A percentile compares a stretch with the other conserved stretches of the same genome.
Conservation (phyloP, 2,888 invertebrate genomes). For the Drosophila pullipes region DNA sequence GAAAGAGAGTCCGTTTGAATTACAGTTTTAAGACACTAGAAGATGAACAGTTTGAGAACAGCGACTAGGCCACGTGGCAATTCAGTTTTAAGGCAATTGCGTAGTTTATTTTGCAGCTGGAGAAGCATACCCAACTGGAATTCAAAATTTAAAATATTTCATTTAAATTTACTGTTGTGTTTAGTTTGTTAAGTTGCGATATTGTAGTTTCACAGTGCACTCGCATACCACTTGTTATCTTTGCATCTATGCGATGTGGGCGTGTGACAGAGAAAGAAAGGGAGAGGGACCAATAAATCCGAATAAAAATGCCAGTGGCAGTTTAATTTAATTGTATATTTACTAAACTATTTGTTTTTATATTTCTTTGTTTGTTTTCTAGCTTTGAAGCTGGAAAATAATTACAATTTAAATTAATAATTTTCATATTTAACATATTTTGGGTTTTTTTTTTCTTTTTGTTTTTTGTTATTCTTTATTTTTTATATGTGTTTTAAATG, state of each 20-base stretch:
- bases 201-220: background rate
- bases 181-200: background rate
- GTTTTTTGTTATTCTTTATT: slow-evolving; percentile 11
- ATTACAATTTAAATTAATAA: slow-evolving; percentile 34
- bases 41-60: background rate
- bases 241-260: background rate
- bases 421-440: slow-evolving; percentile 56
- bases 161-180: background rate
- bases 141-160: background rate
- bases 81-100: background rate
- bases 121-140: no score
- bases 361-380: slow-evolving; percentile 8
- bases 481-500: slow-evolving; percentile 8
- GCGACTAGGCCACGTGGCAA: background rate
- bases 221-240: background rate
- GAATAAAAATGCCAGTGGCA: slow-evolving; percentile 20
- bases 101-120: background rate
- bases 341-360: slow-evolving; percentile 52
- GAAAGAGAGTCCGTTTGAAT: background rate
- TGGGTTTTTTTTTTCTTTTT: slow-evolving; percentile 18
- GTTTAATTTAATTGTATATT: slow-evolving; percentile 43
- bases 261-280: background rate
- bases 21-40: background rate
- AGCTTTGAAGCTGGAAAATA: slow-evolving; percentile 27
- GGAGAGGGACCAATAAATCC: background rate